Base-by-base conservation (phyloP, 2,797 vertebrate species). In the Phrynocephalus forsythii region DNA sequence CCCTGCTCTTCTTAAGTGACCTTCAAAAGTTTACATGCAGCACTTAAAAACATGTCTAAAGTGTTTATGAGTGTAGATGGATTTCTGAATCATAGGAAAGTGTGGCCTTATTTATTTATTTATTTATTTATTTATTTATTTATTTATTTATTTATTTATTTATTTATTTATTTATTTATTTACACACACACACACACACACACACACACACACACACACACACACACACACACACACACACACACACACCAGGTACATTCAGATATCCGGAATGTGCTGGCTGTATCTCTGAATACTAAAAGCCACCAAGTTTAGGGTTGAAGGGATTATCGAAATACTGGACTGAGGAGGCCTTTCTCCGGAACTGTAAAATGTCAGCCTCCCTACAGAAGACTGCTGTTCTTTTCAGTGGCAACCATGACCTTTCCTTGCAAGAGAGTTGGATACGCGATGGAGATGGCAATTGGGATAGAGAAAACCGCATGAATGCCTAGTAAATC, bases 21-120 rank as follows among this genome's bases (percentile, higher is more conserved):
- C 87, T 94, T 96, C 93, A 94, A 92, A 95, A 94, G 68, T 52
- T 90, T 77, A 26, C 88, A 92, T 77, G 24, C 88, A 92, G 68
- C 82, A 78, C 52, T 85, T 81, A 75, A 68, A 76, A 90, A 79
- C 85, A 89, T 92, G 85, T 91, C 92, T 44, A 77, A 83, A 63
- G 87, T 86, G 18, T 48, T 92, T 28, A 9, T 52, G 80, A 88
- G 75, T 83, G 1, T 83, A 80, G 76, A 82, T 92, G 81, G 48
- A 75, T 86, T 88, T 94, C 91, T 88, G 71, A 92, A 88, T 85
- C 66, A 85, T 44, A 33, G 15, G 88, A 77, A 22, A n/a, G 63
- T 6, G 16, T 33, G 5, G 79, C 30, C 1, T 86, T 90, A 77
- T 86, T 87, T 2, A 24, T 22, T 68, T 68, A 9, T 13, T 56